Evolutionary conservation across 35 echinoderm and acorn worm species (phyloP).

Genomic region (Diadema setosum): DNA sequence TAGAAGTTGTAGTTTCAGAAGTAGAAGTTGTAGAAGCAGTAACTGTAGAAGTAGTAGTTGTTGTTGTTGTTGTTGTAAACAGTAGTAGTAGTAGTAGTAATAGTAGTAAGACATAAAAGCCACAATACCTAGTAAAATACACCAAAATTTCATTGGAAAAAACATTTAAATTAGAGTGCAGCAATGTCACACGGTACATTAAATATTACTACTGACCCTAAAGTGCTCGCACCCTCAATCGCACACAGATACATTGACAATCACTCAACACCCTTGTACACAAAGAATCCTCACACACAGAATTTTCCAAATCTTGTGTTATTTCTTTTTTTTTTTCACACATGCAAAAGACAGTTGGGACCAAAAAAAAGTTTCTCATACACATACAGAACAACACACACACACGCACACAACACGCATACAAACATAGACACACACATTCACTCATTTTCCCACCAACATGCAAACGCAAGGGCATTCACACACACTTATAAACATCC

Average conservation of each 20-base stretch:
- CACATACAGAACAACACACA: neutral
- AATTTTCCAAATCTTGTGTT: constrained; percentile 26
- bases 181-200: constrained; percentile 31
- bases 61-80: neutral
- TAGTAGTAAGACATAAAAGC: constrained; percentile 35
- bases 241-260: neutral
- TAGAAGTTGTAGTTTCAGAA: constrained; percentile 4
- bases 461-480: neutral
- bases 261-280: constrained; percentile 1
- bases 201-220: constrained; percentile 32
- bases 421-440: neutral
- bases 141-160: constrained; percentile 36
- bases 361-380: neutral
- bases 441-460: neutral
- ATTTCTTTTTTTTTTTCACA: constrained; percentile 21
- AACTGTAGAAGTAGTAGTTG: neutral
- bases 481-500: constrained; percentile 1
- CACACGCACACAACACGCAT: neutral
- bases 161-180: constrained; percentile 36
- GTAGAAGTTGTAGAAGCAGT: neutral
- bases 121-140: constrained; percentile 35
- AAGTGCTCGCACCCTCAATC: constrained; percentile 9
- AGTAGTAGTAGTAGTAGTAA: neutral
- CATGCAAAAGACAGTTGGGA: constrained; percentile 16
- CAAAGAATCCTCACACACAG: constrained; percentile 16